Percentiles rank a stretch among this genome's conserved stretches.
Conservation (phyloP, 2,888 invertebrate species). For the Pseudococcus viburni region DNA sequence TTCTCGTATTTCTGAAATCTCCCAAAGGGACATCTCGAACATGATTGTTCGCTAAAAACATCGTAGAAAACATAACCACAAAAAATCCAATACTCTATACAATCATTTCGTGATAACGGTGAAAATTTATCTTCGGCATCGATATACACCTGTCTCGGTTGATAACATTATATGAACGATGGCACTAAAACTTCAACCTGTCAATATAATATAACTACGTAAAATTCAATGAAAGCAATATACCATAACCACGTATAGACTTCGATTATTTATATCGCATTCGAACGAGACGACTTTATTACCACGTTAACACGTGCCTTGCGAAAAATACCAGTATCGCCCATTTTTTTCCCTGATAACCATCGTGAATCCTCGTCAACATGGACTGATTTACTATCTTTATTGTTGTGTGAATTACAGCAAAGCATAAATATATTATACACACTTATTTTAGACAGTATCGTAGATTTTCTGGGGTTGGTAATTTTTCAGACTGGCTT, state of each 20-base stretch:
- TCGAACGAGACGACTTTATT: constrained; percentile 1
- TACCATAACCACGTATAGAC: neutral
- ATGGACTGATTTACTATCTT: neutral
- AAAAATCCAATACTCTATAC: neutral
- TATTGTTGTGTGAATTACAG: neutral
- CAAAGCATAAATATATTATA: neutral
- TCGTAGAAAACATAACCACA: no score
- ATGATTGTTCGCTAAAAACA: no score
- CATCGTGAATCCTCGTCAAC: neutral
- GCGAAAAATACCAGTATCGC: neutral
- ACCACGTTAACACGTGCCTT: constrained; percentile 23
- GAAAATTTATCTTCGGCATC: neutral
- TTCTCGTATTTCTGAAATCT: neutral
- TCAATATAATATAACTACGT: neutral
- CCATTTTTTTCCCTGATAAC: neutral
- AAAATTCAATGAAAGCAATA: neutral
- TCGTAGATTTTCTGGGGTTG: neutral
- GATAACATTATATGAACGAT: neutral
- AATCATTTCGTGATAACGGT: neutral
- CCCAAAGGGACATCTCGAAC: no score
- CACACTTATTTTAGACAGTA: neutral
- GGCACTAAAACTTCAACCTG: constrained; percentile 25
- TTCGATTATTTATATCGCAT: constrained; percentile 1
- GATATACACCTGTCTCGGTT: neutral
- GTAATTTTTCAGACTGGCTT: neutral